Evolutionary conservation across 1,140 invertebrate genomes (phyloP).

Genomic region (Idris sp.): DNA sequence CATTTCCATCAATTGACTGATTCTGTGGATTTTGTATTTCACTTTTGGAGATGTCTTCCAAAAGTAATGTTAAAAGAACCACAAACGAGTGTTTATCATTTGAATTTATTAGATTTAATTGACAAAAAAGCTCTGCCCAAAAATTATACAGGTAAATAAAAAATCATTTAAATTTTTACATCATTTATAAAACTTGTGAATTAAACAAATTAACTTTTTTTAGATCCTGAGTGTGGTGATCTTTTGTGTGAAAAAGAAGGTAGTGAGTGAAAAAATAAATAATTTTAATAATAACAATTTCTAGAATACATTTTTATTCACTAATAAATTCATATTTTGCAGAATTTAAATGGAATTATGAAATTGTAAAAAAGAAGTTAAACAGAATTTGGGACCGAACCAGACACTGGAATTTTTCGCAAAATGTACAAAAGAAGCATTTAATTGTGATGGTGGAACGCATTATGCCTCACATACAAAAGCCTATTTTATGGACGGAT

Average conservation of each 20-base stretch:
- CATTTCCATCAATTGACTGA: conserved; percentile 82
- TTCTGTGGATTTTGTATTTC: conserved; percentile 82
- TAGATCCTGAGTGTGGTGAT: too few relatives aligned
- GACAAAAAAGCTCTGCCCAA: conserved; percentile 81
- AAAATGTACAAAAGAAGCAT: conserved; percentile 85
- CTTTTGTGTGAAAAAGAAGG: too few relatives aligned
- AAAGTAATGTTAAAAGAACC: conserved; percentile 79
- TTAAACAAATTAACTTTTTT: too few relatives aligned
- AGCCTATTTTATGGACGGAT: conserved; percentile 92
- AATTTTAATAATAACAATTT: not conserved
- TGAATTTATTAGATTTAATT: conserved; percentile 84
- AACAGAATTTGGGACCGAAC: conserved; percentile 85
- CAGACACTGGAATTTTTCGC: conserved; percentile 83
- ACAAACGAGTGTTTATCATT: conserved; percentile 82
- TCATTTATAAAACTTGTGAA: too few relatives aligned
- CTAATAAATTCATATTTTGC: conserved; percentile 24
- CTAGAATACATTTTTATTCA: conserved; percentile 13
- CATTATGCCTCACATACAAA: conserved; percentile 88
- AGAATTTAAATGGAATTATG: conserved; percentile 74
- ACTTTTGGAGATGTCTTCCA: conserved; percentile 80
- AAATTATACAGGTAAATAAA: conserved; percentile 73
- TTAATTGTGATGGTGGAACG: conserved; percentile 89
- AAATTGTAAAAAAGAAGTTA: conserved; percentile 73
- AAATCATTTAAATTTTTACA: too few relatives aligned
- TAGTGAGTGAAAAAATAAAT: too few relatives aligned